A percentile compares a stretch with the other conserved stretches of the same genome.
phyloP scores from a whole-genome alignment of 2,113 vertebrate species.

The Anser brachyrhynchus region DNA sequence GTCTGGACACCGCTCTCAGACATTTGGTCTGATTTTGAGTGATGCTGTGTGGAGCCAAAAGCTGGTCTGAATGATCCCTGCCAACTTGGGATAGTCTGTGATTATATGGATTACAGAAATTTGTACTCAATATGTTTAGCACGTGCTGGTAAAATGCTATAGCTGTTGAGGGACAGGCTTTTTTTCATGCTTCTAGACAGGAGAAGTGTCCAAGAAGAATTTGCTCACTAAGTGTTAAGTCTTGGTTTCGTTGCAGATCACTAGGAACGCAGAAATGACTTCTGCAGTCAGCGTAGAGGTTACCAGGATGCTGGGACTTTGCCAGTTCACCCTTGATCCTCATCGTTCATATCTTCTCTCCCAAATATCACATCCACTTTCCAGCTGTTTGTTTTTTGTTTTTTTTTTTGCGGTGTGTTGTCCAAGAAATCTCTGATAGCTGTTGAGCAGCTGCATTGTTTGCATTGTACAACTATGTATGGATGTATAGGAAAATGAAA shows the following conservation, averaged over 20 bases:
- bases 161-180: no score
- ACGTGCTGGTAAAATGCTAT: rapidly evolving
- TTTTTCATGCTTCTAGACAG: background rate
- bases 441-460: background rate
- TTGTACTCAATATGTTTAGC: background rate
- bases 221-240: background rate
- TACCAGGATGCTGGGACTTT: background rate
- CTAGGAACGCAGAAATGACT: background rate
- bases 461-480: background rate
- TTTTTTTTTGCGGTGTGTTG: no score
- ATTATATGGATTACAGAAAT: background rate
- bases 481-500: background rate
- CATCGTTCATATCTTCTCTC: background rate
- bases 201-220: background rate
- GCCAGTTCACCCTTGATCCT: background rate
- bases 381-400: no score
- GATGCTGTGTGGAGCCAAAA: background rate
- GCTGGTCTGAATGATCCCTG: background rate
- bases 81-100: background rate
- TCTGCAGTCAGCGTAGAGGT: no score
- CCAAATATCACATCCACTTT: background rate
- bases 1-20: background rate
- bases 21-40: background rate
- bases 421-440: background rate
- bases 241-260: background rate